Base-by-base conservation (phyloP, 2,888 invertebrate genomes). In the Keiferia lycopersicella region DNA sequence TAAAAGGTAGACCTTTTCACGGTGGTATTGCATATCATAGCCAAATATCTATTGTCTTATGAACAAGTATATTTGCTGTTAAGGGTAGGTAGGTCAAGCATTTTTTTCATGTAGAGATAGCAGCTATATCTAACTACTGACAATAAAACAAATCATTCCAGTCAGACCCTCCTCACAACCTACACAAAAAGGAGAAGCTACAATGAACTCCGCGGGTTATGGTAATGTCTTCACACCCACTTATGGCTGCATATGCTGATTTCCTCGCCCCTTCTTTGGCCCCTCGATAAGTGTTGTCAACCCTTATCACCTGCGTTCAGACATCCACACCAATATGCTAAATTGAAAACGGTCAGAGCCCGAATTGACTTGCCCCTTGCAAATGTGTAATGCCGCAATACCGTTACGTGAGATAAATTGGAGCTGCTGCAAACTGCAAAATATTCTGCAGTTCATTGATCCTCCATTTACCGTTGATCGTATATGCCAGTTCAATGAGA, bases 231-330 rank as follows among this genome's bases (percentile, higher is more conserved):
- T n/a, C 16, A 45, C 45, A 16, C 45, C 41, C 45, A 8, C 16
- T 45, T 16, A 1, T 10, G 10, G 34, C 7, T 34, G 34, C 34
- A 34, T 34, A 34, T 34, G 34, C 34, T 34, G 34, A 34, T 34
- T 34, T 8, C 34, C 8, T 34, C 34, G 34, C 7, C 45, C n/a
- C 41, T 14, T 39, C 12, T 39, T 12, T 39, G 39, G 8, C 39
- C 39, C 41, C 16, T 45, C 45, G 45, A 45, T 16, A 45, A 45
- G 45, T n/a, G 45, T n/a, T 45, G 45, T 45, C 45, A 45, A 45
- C 45, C 45, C 45, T 45, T 8, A 4, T 45, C 45, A 45, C 41
- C 41, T 45, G 45, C 16, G n/a, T 4, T 2, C 16, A 45, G 4
- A 3, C n/a, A 45, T 3, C 45, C 45, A 41, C 16, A 45, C 16